Conservation (phyloP, 2,888 invertebrate species). For the Harpagoxenus sublaevis region DNA sequence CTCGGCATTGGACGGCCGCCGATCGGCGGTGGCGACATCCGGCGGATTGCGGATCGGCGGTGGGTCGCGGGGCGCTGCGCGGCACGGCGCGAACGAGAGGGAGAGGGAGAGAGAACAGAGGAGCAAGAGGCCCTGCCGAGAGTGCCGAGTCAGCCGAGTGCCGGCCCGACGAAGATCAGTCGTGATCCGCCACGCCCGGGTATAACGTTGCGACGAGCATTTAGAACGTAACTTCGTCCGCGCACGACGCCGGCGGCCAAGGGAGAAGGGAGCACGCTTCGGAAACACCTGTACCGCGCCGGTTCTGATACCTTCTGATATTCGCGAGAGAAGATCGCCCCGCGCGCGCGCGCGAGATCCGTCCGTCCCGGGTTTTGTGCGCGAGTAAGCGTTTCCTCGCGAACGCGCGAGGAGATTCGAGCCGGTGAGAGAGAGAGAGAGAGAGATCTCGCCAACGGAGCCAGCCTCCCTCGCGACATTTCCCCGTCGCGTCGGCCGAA, state of each 20-base stretch:
- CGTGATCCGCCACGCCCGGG: slow-evolving; percentile 86
- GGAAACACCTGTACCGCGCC: neutral
- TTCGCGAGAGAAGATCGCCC: neutral
- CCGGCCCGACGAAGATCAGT: slow-evolving; percentile 81
- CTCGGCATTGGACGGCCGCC: slow-evolving; percentile 46
- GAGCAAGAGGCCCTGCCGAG: slow-evolving; percentile 36
- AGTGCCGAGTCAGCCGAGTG: too few relatives aligned
- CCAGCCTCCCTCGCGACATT: neutral
- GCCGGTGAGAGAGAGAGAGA: too few relatives aligned
- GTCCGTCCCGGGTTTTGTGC: neutral
- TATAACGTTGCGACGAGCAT: slow-evolving; percentile 68
- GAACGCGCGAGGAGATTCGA: neutral
- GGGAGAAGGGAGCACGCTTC: neutral
- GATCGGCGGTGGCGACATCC: slow-evolving; percentile 78
- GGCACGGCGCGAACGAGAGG: neutral
- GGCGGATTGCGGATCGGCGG: slow-evolving; percentile 66
- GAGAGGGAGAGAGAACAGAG: neutral
- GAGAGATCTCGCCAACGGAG: neutral
- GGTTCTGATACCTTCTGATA: neutral
- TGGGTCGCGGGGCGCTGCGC: too few relatives aligned
- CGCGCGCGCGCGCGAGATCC: neutral
- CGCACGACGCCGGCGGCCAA: slow-evolving; percentile 11
- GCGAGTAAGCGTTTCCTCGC: neutral
- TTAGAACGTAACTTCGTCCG: neutral
- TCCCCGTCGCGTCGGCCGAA: neutral